phyloP scores from a whole-genome alignment of 1,140 invertebrate genomes.

The Daktulosphaira vitifoliae region DNA sequence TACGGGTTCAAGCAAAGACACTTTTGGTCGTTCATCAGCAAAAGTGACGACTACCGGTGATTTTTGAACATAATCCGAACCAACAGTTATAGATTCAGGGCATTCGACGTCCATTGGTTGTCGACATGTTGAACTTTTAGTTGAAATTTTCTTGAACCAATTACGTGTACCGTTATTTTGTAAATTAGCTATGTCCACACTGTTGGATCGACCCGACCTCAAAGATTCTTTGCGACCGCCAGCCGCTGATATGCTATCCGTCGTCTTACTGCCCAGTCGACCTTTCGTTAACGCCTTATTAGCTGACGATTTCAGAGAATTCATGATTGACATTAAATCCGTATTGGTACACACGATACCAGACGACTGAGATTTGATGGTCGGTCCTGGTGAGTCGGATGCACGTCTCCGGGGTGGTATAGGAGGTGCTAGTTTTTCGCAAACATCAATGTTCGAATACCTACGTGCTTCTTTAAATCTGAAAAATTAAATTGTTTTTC shows the following conservation, averaged over 20 bases:
- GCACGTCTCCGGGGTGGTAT: slow-evolving; percentile 40
- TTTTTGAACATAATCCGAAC: slow-evolving; percentile 39
- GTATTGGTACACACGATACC: slow-evolving; percentile 69
- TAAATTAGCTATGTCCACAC: slow-evolving; percentile 68
- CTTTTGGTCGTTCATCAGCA: slow-evolving; percentile 40
- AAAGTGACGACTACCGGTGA: slow-evolving; percentile 41
- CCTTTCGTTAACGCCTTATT: slow-evolving; percentile 39
- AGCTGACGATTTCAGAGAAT: slow-evolving; percentile 58
- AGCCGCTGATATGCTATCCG: slow-evolving; percentile 36
- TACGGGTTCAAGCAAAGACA: not conserved
- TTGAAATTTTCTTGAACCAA: slow-evolving; percentile 22
- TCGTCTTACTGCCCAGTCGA: slow-evolving; percentile 39
- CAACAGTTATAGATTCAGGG: slow-evolving; percentile 63
- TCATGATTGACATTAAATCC: slow-evolving; percentile 67
- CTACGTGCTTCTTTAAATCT: slow-evolving; percentile 35
- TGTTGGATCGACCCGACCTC: slow-evolving; percentile 62
- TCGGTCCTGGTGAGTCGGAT: slow-evolving; percentile 35
- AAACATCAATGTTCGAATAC: slow-evolving; percentile 37
- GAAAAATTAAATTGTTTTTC: not conserved
- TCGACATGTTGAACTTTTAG: slow-evolving; percentile 39
- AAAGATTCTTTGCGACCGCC: slow-evolving; percentile 49
- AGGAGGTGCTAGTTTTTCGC: slow-evolving; percentile 42
- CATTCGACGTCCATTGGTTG: slow-evolving; percentile 46
- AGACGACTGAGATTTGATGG: slow-evolving; percentile 1
- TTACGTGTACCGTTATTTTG: slow-evolving; percentile 27